Evolutionary conservation across 1,140 invertebrate genomes (phyloP), one percentile per base, ranked within the genome.

Genomic region (Nebria ingens): DNA sequence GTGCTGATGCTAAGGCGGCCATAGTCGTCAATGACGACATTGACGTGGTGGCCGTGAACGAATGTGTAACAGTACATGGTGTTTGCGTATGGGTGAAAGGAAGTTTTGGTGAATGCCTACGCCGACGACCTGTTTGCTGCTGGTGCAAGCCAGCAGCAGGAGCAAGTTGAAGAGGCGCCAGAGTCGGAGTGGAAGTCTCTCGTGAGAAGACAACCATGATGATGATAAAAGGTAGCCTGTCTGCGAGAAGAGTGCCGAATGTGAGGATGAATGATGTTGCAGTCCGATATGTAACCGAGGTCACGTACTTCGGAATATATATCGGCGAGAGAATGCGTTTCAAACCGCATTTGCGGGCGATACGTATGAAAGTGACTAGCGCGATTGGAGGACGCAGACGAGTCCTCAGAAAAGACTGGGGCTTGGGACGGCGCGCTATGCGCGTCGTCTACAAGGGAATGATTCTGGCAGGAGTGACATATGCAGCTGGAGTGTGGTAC

Each of bases 401-500:
- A 2, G 58, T 66, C 0, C 38, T 59, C 0, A 59, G 49, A 19
- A 42, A 49, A 2, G 56, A 60, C 2, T 64, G 63, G 63, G 61
- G 62, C 2, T 42, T 64, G 11, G 51, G 42, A 15, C 60, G 42
- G 49, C 51, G 34, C 2, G 52, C 62, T 0, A 22, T 65, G 11
- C 53, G 22, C 19, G 45, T 53, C 1, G 17, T 65, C 3, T 70
- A 68, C 42, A 53, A 53, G 15, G 61, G 64, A 0, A 25, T 67
- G 1, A 64, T 64, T 19, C 34, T 63, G 0, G 29, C 65, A 0
- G 59, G 52, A 4, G 40, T 61, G 0, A 51, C 57, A 0, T 69
- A 71, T 57, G 67, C 60, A 0, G 64, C 62, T 0, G 53, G 57
- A 0, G 59, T 60, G 0, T 71, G 69, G 65, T 42, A 45, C 2